These are phyloP conservation scores for Gambelia wislizenii DNA, from an alignment of 2,797 vertebrate genomes.

Conservation along the genomic window DNA sequence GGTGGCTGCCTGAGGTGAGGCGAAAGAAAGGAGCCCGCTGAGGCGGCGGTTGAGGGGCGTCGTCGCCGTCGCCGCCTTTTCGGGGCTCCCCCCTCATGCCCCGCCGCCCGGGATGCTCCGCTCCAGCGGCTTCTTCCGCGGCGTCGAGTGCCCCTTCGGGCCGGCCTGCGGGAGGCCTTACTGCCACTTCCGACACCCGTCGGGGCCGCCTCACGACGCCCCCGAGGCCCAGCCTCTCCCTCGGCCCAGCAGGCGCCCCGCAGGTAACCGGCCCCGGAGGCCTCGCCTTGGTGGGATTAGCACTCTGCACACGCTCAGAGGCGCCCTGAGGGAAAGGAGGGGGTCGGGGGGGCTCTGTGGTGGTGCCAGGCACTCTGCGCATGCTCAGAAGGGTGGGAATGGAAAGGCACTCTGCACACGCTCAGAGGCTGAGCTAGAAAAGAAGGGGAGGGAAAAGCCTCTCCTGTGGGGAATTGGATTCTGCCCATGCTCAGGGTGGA, in stretches of 20 bases:
- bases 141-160: constrained; percentile 92
- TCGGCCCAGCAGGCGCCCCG: background rate
- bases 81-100: background rate
- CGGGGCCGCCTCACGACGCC: background rate
- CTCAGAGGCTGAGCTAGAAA: too few species aligned
- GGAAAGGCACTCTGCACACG: background rate
- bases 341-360: background rate
- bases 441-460: too few species aligned
- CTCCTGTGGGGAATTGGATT: too few species aligned
- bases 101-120: constrained; percentile 80
- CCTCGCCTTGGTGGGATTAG: too few species aligned
- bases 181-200: constrained; percentile 89
- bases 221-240: background rate
- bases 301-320: background rate
- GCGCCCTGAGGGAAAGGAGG: background rate
- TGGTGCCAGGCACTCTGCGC: background rate
- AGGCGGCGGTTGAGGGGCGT: background rate
- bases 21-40: background rate
- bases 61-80: background rate
- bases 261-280: too few species aligned
- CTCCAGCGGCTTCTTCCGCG: constrained; percentile 95
- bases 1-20: constrained; percentile 18
- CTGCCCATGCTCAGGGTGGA: too few species aligned
- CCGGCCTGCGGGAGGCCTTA: constrained; percentile 89
- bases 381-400: background rate